Evolutionary conservation across 2,113 vertebrate species (phyloP).

Genomic region (Cyanoderma ruficeps): DNA sequence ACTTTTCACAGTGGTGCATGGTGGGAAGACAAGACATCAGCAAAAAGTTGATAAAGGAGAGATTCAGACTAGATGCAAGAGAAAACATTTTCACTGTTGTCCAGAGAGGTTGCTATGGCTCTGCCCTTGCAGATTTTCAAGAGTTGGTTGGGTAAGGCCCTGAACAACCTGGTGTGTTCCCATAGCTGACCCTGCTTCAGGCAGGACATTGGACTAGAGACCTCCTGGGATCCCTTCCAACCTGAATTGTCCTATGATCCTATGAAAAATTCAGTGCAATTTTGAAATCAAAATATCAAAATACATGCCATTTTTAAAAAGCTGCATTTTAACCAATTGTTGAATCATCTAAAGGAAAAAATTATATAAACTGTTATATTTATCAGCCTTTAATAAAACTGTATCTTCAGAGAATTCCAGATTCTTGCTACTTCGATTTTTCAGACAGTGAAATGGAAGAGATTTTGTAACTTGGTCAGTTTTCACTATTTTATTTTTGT

Average conservation of each 20-base stretch:
- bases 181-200: background rate
- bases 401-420: background rate
- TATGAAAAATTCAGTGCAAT: background rate
- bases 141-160: background rate
- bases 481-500: background rate
- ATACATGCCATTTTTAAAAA: background rate
- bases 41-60: background rate
- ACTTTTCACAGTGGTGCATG: background rate
- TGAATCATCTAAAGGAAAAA: background rate
- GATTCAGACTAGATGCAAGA: background rate
- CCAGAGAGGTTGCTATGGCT: background rate
- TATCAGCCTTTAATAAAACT: background rate
- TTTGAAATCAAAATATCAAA: background rate
- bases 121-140: background rate
- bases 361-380: background rate
- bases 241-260: background rate
- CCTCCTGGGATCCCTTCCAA: background rate
- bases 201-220: background rate
- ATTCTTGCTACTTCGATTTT: background rate
- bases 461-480: background rate
- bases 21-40: background rate
- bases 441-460: background rate
- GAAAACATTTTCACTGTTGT: background rate
- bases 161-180: background rate
- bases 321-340: background rate